Percentiles rank a stretch among this genome's conserved stretches.
phyloP scores from a whole-genome alignment of 2,113 vertebrate genomes.

The Salvelinus sp. region DNA sequence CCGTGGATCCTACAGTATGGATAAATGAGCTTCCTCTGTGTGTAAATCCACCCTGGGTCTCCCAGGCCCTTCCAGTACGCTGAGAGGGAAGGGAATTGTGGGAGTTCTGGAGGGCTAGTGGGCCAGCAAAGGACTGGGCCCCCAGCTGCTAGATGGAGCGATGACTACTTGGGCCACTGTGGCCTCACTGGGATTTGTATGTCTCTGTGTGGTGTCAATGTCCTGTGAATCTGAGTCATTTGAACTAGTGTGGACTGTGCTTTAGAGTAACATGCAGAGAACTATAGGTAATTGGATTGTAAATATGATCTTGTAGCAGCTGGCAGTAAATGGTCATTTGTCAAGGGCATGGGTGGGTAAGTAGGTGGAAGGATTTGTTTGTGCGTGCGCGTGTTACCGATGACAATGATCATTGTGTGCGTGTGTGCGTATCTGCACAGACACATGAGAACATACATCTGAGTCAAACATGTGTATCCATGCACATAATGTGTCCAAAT shows the following conservation, averaged over 20 bases:
- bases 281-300: neutral
- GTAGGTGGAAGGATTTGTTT: neutral
- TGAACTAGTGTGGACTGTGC: neutral
- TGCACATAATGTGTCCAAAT: neutral
- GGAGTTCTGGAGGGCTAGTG: too few species aligned
- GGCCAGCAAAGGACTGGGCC: neutral
- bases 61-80: neutral
- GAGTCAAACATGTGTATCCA: neutral
- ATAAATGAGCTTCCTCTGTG: slow-evolving; percentile 4
- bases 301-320: neutral
- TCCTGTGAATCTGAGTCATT: neutral
- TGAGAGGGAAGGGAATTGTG: neutral
- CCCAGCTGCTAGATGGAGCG: neutral
- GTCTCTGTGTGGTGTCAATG: neutral
- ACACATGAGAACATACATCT: too few species aligned
- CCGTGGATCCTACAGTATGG: neutral
- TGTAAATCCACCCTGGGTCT: neutral
- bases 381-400: neutral
- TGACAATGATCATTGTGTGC: neutral
- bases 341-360: neutral
- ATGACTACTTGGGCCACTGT: neutral
- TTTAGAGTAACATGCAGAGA: neutral
- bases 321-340: neutral
- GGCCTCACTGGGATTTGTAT: neutral
- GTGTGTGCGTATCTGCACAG: neutral